Base-by-base conservation (phyloP, 2,797 vertebrate genomes). In the Meda fulgida region DNA sequence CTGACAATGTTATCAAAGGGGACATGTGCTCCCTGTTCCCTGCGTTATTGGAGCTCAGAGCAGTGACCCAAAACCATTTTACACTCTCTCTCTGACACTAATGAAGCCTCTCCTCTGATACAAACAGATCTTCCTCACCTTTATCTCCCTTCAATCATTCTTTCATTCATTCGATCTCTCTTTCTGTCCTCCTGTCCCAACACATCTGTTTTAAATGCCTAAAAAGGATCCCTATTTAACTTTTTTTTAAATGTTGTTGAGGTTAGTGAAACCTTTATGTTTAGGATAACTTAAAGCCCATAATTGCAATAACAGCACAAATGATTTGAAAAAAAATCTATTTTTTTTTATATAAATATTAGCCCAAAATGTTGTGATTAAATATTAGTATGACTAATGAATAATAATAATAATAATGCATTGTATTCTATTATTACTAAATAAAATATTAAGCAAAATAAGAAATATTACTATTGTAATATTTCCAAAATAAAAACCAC, bases 1-100 rank as follows among this genome's bases (percentile, higher is more conserved):
- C 67, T 83, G 80, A 82, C 80, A 76, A 88, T 79, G 78, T 80
- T 83, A 77, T 87, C 86, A 81, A 79, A 55, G 67, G 85, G 21
- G 79, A 73, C 83, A 77, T 65, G 73, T 78, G 83, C 76, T 80
- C 80, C 40, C 36, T 78, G 75, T 79, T 78, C 19, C 10, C 36
- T 60, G 76, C 21, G 3, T 85, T 85, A 79, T 38, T 63, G 83
- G 67, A 72, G 76, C 67, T 71, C 51, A 63, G 26, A 63, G 83
- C 77, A 7, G 51, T 84, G 83, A 80, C 77, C 83, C 29, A 5
- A 51, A 85, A 72, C 53, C 69, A 53, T 85, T 85, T 84, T 85
- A 85, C 84, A 85, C 84, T 38, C 48, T 70, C 63, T 84, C 36
- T 38, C 31, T 48, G 83, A 80, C 77, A 85, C 77, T 53, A 65